Evolutionary conservation across 2,888 invertebrate species (phyloP), one percentile per base, ranked within the genome.

Genomic region (Mimas tiliae): DNA sequence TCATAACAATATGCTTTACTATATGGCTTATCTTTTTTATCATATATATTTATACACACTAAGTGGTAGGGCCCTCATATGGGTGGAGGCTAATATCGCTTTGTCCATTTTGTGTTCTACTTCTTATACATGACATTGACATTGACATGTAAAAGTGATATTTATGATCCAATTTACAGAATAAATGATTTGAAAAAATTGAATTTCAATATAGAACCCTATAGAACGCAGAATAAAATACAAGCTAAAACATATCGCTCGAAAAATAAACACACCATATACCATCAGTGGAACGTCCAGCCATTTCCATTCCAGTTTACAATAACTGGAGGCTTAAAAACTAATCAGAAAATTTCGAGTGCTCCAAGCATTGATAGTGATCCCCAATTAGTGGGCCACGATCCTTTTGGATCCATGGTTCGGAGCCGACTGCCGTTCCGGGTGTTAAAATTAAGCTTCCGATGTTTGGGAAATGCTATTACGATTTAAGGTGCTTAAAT

Each of bases 361-460:
- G 71, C 42, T 68, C 72, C 68, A 69, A 74, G 71, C 77, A 73
- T 69, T 72, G 75, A 78, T 81, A 80, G 77, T 71, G 80, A 83
- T 80, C 82, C 85, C 73, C 76, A 81, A 84, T 84, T 82, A 82
- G 78, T 70, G 70, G 67, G 72, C 73, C 47, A 66, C 72, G 74
- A 78, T 70, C 82, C 79, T 67, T 67, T 67, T 67, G 81, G 74
- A 81, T 80, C 80, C 80, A 64, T 62, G 65, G 69, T 72, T 71
- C 70, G 67, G 67, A 72, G 68, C 69, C 65, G 72, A 68, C 69
- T 65, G 71, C 75, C 74, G 72, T 74, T 65, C 67, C 67, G 68
- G 68, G 76, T 76, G 76, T 79, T 78, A 77, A 70, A 76, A 74
- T 70, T 78, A 77, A 74, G 76, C 73, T 74, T 69, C 64, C 68